Conservation (phyloP, 2,797 vertebrate species). For the Gymnocypris eckloni region DNA sequence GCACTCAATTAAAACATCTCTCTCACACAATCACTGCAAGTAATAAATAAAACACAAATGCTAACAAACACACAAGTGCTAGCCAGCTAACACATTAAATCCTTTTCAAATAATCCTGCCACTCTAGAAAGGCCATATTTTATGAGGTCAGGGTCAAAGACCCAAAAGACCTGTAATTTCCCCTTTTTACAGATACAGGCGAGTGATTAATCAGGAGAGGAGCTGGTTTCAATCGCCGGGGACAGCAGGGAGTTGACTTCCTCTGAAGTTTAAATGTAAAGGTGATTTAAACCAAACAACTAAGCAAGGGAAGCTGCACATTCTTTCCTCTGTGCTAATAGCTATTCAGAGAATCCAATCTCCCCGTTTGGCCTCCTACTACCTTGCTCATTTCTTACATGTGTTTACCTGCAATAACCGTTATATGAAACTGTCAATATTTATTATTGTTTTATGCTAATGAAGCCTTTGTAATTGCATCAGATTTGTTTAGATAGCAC, state of each 20-base stretch:
- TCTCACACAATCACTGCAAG: too few relatives aligned
- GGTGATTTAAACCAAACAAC: constrained; percentile 78
- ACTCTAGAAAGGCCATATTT: constrained; percentile 71
- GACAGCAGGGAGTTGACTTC: constrained; percentile 66
- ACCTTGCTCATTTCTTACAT: constrained; percentile 41
- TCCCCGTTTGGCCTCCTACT: constrained; percentile 61
- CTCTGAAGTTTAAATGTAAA: constrained; percentile 69
- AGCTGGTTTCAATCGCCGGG: constrained; percentile 66
- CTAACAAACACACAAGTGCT: too few relatives aligned
- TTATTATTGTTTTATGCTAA: constrained; percentile 1
- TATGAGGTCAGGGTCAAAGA: constrained; percentile 78
- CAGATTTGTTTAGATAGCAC: background rate
- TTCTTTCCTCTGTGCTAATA: constrained; percentile 44
- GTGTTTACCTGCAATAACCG: constrained; percentile 57
- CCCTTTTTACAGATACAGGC: constrained; percentile 66
- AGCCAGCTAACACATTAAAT: constrained; percentile 44
- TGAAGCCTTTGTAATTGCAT: background rate
- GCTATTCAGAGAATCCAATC: constrained; percentile 49
- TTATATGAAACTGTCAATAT: background rate
- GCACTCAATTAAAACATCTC: too few relatives aligned
- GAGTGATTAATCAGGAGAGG: constrained; percentile 67
- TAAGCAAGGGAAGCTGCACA: constrained; percentile 61
- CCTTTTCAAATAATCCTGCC: constrained; percentile 73
- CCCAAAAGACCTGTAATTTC: constrained; percentile 75
- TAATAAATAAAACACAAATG: too few relatives aligned